A percentile compares a stretch with the other conserved stretches of the same genome.
Evolutionary conservation across 2,797 vertebrate species (phyloP).

Genomic region (Melanotaenia pygmaea): DNA sequence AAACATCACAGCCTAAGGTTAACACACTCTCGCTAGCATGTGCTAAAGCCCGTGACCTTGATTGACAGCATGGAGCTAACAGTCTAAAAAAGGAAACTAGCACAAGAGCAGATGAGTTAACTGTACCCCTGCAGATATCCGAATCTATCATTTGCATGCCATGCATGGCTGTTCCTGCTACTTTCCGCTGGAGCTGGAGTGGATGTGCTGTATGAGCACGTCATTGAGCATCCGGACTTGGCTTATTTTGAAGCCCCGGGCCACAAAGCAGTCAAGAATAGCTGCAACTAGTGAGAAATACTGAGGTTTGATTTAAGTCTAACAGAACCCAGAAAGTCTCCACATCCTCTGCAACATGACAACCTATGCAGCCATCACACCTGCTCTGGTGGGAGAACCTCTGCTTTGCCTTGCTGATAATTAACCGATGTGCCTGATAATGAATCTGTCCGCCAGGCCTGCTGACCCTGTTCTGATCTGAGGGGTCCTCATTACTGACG

Average conservation of each 20-base stretch:
- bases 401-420: slow-evolving; percentile 71
- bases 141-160: slow-evolving; percentile 47
- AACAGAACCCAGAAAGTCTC: slow-evolving; percentile 56
- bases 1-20: slow-evolving; percentile 50
- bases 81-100: slow-evolving; percentile 28
- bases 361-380: slow-evolving; percentile 73
- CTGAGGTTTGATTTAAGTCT: slow-evolving; percentile 65
- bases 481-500: slow-evolving; percentile 82
- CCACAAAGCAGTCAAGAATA: slow-evolving; percentile 61
- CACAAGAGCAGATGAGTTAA: slow-evolving; percentile 45
- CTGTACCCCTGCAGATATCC: slow-evolving; percentile 61
- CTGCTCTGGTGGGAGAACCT: slow-evolving; percentile 72
- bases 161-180: slow-evolving; percentile 36
- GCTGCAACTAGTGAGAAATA: slow-evolving; percentile 66
- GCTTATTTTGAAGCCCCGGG: slow-evolving; percentile 64
- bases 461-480: slow-evolving; percentile 73
- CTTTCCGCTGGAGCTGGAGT: slow-evolving; percentile 28
- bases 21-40: slow-evolving; percentile 30
- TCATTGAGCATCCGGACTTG: slow-evolving; percentile 62
- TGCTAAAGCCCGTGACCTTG: slow-evolving; percentile 40
- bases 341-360: slow-evolving; percentile 67
- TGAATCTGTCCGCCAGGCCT: slow-evolving; percentile 69
- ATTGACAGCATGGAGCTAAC: slow-evolving; percentile 62
- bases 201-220: slow-evolving; percentile 56
- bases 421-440: slow-evolving; percentile 75